Evolutionary conservation across 2,888 invertebrate genomes (phyloP).

Genomic region (Tenthredo livida): DNA sequence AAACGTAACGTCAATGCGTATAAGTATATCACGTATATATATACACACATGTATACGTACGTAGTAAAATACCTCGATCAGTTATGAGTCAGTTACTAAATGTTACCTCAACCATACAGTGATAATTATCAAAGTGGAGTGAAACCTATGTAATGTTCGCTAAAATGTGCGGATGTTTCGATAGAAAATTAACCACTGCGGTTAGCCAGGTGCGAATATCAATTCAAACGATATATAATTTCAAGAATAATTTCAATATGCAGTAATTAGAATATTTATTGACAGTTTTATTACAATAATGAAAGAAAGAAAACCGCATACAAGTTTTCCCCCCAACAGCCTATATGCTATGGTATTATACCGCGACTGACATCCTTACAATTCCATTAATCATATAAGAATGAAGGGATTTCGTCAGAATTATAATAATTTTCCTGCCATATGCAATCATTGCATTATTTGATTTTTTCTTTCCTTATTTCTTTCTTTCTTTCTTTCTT

Average conservation of each 20-base stretch:
- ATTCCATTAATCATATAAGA: background rate
- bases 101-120: background rate
- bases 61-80: background rate
- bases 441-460: background rate
- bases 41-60: too few species aligned
- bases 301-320: background rate
- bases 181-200: background rate
- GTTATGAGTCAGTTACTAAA: slow-evolving; percentile 11
- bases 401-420: background rate
- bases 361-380: background rate
- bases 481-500: background rate
- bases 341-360: background rate
- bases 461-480: background rate
- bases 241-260: background rate
- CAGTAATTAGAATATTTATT: background rate
- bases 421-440: background rate
- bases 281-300: background rate
- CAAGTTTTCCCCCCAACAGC: background rate
- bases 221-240: background rate
- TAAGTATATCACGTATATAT: too few species aligned
- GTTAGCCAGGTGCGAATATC: background rate
- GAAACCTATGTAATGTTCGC: slow-evolving; percentile 19
- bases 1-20: background rate
- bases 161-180: slow-evolving; percentile 35
- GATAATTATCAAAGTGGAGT: slow-evolving; percentile 13